Percentiles rank a stretch among this genome's conserved stretches.
These are phyloP conservation scores for Agonopterix heracliana DNA, from an alignment of 2,888 invertebrate genomes.

Conservation along the genomic window DNA sequence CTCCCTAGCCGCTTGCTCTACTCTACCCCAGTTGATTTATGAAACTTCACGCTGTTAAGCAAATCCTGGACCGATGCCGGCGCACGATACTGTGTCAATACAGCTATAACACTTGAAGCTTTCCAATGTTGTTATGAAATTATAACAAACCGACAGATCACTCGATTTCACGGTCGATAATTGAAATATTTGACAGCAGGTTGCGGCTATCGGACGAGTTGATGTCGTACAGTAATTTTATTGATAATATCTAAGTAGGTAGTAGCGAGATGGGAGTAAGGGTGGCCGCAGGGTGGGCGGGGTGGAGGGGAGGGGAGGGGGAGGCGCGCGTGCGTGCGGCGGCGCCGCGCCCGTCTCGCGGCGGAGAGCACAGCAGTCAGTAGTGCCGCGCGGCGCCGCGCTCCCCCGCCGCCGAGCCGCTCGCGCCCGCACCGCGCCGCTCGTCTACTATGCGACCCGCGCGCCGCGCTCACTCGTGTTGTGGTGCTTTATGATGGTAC, in stretches of 20 bases:
- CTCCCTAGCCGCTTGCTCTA: not conserved
- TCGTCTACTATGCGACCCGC: conserved; percentile 56
- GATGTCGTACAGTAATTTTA: conserved; percentile 69
- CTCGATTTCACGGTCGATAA: conserved; percentile 34
- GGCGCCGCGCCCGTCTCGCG: conserved; percentile 54
- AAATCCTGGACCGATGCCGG: conserved; percentile 37
- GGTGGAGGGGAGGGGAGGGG: conserved; percentile 30
- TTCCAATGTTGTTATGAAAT: not conserved
- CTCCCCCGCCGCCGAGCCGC: conserved; percentile 31
- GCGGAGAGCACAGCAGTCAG: conserved; percentile 43
- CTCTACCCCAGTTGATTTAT: conserved; percentile 24
- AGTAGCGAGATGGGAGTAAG: conserved; percentile 65
- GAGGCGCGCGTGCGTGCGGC: conserved; percentile 52
- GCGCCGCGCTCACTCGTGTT: conserved; percentile 62
- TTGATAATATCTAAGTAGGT: conserved; percentile 72
- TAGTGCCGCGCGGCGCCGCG: conserved; percentile 52
- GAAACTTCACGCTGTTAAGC: conserved; percentile 22
- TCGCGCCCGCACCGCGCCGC: conserved; percentile 28
- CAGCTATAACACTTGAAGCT: conserved; percentile 8
- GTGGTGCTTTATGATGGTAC: conserved; percentile 73
- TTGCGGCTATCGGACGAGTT: conserved; percentile 50
- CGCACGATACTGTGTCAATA: conserved; percentile 24
- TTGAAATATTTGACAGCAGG: conserved; percentile 45
- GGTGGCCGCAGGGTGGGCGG: conserved; percentile 29
- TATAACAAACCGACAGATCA: not conserved